Conservation (phyloP, 2,113 vertebrate genomes). For the Scalopus aquaticus region DNA sequence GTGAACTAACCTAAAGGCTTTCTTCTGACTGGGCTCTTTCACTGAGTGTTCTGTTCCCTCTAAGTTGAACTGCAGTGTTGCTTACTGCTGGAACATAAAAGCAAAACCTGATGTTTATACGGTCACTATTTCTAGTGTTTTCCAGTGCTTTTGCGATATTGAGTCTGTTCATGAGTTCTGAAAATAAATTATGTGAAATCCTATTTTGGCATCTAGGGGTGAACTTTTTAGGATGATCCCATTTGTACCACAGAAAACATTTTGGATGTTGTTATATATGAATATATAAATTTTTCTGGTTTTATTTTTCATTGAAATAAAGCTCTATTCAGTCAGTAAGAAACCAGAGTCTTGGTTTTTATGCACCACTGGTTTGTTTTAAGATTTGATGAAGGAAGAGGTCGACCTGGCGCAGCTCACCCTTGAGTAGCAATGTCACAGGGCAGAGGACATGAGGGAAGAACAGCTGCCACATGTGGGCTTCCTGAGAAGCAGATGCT, state of each 20-base stretch:
- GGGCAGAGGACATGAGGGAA: neutral
- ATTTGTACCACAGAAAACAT: conserved; percentile 81
- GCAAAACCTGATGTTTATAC: conserved; percentile 70
- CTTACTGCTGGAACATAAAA: conserved; percentile 66
- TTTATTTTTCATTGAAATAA: conserved; percentile 90
- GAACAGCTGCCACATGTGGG: neutral
- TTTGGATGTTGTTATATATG: conserved; percentile 84
- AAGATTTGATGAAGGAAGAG: neutral
- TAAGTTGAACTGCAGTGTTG: conserved; percentile 36
- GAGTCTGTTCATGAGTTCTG: conserved; percentile 74
- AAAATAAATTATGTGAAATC: conserved; percentile 80
- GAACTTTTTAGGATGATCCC: conserved; percentile 72
- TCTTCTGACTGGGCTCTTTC: neutral
- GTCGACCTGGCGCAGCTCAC: neutral
- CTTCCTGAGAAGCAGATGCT: neutral
- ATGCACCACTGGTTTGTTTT: neutral
- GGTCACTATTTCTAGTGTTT: conserved; percentile 67
- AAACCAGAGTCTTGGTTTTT: conserved; percentile 39
- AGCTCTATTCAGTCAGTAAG: conserved; percentile 79
- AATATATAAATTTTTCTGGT: conserved; percentile 84
- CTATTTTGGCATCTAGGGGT: conserved; percentile 67
- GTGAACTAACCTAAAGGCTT: conserved; percentile 60
- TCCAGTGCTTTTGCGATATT: conserved; percentile 75
- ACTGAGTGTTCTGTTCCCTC: conserved; percentile 51
- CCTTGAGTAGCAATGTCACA: neutral